Evolutionary conservation across 2,797 vertebrate genomes (phyloP).

Genomic region (Allobates femoralis): DNA sequence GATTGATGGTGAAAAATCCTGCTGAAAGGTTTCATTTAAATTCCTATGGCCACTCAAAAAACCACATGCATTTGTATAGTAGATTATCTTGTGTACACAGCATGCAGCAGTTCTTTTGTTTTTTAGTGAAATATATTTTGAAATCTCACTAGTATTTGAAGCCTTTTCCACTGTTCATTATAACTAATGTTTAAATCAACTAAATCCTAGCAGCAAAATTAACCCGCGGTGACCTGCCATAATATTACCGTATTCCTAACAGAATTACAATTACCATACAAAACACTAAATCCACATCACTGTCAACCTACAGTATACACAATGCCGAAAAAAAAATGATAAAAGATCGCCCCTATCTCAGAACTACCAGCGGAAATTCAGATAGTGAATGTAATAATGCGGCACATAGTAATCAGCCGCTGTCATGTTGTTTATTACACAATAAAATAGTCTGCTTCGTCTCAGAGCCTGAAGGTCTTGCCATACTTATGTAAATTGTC

Average conservation of each 20-base stretch:
- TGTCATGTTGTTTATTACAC: conserved; percentile 38
- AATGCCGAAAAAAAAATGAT: background rate
- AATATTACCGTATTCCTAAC: background rate
- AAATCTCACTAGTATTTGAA: background rate
- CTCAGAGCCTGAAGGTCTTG: conserved; percentile 40
- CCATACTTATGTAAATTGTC: conserved; percentile 52
- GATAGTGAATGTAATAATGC: conserved; percentile 7
- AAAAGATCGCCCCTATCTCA: background rate
- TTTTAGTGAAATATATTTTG: background rate
- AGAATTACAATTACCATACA: background rate
- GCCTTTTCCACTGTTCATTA: background rate
- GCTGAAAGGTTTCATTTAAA: too few relatives aligned
- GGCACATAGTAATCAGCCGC: conserved; percentile 11
- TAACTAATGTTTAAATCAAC: background rate
- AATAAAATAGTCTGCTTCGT: conserved; percentile 27
- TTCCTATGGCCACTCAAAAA: background rate
- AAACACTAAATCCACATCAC: background rate
- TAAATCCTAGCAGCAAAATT: background rate
- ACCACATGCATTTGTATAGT: background rate
- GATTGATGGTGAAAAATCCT: too few relatives aligned
- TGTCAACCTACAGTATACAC: background rate
- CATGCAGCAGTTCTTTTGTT: background rate
- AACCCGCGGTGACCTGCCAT: background rate
- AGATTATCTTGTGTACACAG: background rate
- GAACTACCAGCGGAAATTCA: background rate